Evolutionary conservation across 2,797 vertebrate species (phyloP), one percentile per base, ranked within the genome.

Genomic region (Parotocinclus haroldoi): DNA sequence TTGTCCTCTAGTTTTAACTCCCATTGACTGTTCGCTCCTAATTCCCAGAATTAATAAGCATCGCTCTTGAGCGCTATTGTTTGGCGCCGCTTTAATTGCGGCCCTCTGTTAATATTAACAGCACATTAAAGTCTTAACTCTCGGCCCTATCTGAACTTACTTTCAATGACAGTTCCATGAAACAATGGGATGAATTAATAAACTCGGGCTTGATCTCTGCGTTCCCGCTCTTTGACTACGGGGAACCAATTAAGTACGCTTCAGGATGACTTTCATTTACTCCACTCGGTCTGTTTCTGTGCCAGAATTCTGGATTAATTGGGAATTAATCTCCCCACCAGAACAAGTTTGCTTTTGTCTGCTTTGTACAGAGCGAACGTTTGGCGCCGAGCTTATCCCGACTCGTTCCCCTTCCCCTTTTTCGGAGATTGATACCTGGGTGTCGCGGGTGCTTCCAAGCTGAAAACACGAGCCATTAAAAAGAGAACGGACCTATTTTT

Each of bases 171-270:
- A 89, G 88, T 91, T 89, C 89, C 82, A 80, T 80, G 86, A 90
- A 90, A 91, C 88, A 90, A 91, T 89, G 76, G 86, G 86, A 84
- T 81, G 89, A 87, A 90, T 90, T 90, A 90, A 89, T 89, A 86
- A 90, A 90, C 89, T 88, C 84, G 85, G 78, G 86, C 88, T 89
- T 88, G 86, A 90, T 89, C 90, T 90, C 86, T 87, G 85, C 87
- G 88, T 87, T 89, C 85, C 87, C 82, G 82, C 83, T 84, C 84
- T 85, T 85, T 82, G 88, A 87, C 89, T 88, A 88, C 80, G 82
- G 89, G 89, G 89, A 91, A 89, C 89, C 89, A 91, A 91, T 91
- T 91, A 92, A 90, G 88, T 91, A 89, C 88, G 89, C 91, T 91
- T 91, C 89, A 91, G 89, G 89, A 91, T 91, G 89, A 91, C 90